Base-by-base conservation (phyloP, 2,888 invertebrate genomes). In the Pandemis corylana region DNA sequence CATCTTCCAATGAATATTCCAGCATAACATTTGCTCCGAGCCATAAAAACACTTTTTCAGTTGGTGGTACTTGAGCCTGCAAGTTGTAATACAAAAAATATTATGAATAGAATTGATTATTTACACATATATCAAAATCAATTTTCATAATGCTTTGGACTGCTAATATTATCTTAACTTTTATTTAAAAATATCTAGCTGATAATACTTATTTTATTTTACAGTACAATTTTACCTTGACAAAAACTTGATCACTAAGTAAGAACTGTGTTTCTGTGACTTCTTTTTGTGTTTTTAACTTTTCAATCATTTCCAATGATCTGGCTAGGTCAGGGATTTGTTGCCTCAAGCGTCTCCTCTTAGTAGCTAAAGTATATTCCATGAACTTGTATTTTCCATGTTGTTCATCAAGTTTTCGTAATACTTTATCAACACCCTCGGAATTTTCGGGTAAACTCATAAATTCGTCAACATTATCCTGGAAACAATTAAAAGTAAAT, bases 311-410 rank as follows among this genome's bases (percentile, higher is more conserved):
- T 86, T 98, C 97, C 80, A 99, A 89, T 0, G 99, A 98, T 78
- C 98, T 96, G 82, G 97, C 97, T 80, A 99, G 95, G 88, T 99
- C 99, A n/a, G 99, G 99, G 80, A 99, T 97, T 94, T 99, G 99
- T 74, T 96, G 96, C 83, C 97, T 97, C 75, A 99, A 94, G 89
- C 98, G 96, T 83, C 97, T 96, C 80, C 98, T 97, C 83, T 98
- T 98, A 13, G 98, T 97, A 71, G 96, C 95, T 79, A 99, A 95
- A 89, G 98, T 99, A 83, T 96, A 97, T 92, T 99, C 99, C 98
- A 99, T 98, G 88, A 98, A 98, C 93, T 99, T 99, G 90, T 99
- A 99, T 95, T 99, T 99, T 76, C 97, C 97, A 93, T 99, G 98
- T 86, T 97, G 97, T 86, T 99, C 99, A 87, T 99, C 99, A 76